Evolutionary conservation across 2,113 vertebrate species (phyloP).

Genomic region (Octodon degus): DNA sequence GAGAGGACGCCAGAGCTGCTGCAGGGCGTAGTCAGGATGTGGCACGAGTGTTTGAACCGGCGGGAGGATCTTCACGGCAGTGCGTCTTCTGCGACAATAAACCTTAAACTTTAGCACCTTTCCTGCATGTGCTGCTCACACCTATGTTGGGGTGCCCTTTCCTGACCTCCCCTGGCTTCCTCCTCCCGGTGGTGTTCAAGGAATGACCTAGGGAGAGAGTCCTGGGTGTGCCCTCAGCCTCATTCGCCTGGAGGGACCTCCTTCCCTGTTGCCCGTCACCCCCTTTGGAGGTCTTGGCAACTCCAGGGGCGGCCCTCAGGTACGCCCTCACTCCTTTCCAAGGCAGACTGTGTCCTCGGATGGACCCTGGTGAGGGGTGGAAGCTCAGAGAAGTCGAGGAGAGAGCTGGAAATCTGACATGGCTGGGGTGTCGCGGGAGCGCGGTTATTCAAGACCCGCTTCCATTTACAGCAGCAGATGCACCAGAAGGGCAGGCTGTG

Average conservation of each 20-base stretch:
- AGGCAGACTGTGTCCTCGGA: background rate
- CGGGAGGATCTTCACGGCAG: background rate
- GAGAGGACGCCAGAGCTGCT: background rate
- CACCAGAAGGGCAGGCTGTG: background rate
- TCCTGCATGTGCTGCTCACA: background rate
- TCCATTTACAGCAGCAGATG: background rate
- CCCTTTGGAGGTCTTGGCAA: background rate
- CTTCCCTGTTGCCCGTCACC: background rate
- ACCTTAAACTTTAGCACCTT: background rate
- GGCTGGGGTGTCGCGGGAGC: conserved; percentile 40
- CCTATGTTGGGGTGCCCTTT: background rate
- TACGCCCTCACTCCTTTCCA: background rate
- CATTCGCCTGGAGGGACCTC: background rate
- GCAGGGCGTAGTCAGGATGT: fast-evolving
- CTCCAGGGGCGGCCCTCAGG: background rate
- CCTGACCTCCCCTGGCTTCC: background rate
- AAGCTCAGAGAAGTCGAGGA: conserved; percentile 58
- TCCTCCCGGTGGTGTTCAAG: background rate
- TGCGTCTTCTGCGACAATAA: background rate
- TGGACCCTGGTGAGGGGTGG: background rate
- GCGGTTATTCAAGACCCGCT: conserved; percentile 10
- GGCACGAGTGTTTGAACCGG: background rate
- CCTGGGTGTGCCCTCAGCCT: background rate
- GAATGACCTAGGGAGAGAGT: background rate
- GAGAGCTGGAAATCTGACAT: conserved; percentile 50